Evolutionary conservation across 2,797 vertebrate species (phyloP).

Genomic region (Erethizon dorsatum): DNA sequence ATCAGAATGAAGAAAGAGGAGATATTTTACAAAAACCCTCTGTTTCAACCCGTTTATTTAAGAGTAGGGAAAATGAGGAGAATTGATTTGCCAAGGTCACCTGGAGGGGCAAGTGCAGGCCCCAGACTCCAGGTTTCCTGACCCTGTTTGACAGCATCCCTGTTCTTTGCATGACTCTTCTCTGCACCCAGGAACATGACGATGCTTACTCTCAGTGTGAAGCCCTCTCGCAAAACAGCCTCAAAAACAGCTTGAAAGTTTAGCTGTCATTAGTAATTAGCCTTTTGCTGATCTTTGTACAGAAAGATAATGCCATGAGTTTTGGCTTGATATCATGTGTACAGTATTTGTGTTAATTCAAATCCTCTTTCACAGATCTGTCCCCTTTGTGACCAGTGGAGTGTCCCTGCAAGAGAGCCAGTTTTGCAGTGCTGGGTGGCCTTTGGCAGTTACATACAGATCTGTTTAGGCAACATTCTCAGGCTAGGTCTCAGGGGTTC

Average conservation of each 20-base stretch:
- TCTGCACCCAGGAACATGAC: neutral
- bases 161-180: neutral
- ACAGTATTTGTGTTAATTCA: neutral
- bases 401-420: neutral
- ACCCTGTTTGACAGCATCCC: no score
- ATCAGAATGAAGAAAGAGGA: constrained; percentile 11
- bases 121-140: neutral
- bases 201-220: neutral
- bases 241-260: neutral
- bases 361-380: neutral
- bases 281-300: neutral
- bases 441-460: neutral
- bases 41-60: neutral
- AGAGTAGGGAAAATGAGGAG: neutral
- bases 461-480: neutral
- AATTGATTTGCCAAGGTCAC: neutral
- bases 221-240: neutral
- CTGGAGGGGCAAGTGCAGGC: neutral
- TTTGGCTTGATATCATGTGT: neutral
- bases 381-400: neutral
- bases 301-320: neutral
- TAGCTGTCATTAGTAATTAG: neutral
- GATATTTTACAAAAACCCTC: neutral
- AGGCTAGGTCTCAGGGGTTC: neutral
- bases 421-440: neutral